A percentile compares a stretch with the other conserved stretches of the same genome.
phyloP scores from a whole-genome alignment of 2,113 vertebrate species.

The Dasypus novemcinctus region DNA sequence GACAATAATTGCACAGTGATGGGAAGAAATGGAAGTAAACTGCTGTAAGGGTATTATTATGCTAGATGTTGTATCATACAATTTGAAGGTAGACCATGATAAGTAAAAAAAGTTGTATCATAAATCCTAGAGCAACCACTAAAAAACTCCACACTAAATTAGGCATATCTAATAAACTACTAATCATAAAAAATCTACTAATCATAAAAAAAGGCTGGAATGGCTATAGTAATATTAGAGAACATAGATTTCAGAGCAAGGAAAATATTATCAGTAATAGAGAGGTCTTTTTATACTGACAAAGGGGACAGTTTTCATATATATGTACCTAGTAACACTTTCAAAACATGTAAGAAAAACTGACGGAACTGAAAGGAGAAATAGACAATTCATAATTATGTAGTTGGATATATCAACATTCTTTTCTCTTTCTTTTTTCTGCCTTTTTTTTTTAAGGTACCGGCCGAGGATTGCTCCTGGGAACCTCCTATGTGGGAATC shows the following conservation, averaged over 20 bases:
- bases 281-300: not conserved
- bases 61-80: not conserved
- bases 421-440: too few species aligned
- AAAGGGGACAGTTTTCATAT: not conserved
- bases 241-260: constrained; percentile 30
- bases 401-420: not conserved
- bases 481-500: too few species aligned
- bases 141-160: not conserved
- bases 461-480: too few species aligned
- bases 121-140: not conserved
- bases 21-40: not conserved
- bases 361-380: not conserved
- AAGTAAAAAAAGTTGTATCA: not conserved
- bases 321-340: not conserved
- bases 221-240: not conserved
- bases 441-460: too few species aligned
- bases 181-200: not conserved
- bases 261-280: not conserved
- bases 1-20: not conserved
- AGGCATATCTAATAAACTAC: not conserved
- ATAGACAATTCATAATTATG: not conserved
- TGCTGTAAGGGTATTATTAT: not conserved
- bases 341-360: not conserved
- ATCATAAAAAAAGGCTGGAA: not conserved
- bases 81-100: not conserved